phyloP scores from a whole-genome alignment of 2,888 invertebrate genomes.

The Melangyna quadrimaculata region DNA sequence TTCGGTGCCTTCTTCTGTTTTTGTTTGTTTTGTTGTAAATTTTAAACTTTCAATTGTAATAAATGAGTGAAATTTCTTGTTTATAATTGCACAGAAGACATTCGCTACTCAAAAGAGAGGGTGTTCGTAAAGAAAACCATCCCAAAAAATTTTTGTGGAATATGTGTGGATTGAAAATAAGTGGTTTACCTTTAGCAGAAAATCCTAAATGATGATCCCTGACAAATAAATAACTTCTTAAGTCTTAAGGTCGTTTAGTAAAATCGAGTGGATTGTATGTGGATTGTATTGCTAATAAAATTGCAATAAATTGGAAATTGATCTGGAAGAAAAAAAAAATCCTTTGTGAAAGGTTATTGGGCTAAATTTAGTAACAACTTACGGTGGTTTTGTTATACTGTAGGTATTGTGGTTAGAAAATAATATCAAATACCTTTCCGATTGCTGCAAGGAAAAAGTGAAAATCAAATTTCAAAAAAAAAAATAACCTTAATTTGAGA shows the following conservation, averaged over 20 bases:
- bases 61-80: conserved; percentile 63
- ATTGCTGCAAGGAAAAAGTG: conserved; percentile 9
- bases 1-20: conserved; percentile 62
- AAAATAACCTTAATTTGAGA: conserved; percentile 50
- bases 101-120: conserved; percentile 5
- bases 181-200: conserved; percentile 19
- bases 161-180: conserved; percentile 20
- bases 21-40: conserved; percentile 18
- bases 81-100: conserved; percentile 3
- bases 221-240: background rate
- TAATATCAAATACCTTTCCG: conserved; percentile 21
- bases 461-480: background rate
- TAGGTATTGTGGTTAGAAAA: conserved; percentile 45
- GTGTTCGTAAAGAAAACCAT: conserved; percentile 1
- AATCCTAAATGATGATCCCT: background rate
- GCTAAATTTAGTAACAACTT: conserved; percentile 5
- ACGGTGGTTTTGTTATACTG: conserved; percentile 20
- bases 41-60: conserved; percentile 64
- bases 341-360: conserved; percentile 59
- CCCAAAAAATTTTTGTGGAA: conserved; percentile 23
- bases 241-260: conserved; percentile 33
- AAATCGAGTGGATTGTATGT: conserved; percentile 49
- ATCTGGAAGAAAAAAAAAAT: conserved; percentile 41
- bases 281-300: conserved; percentile 28
- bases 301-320: background rate